A percentile compares a stretch with the other conserved stretches of the same genome.
These are phyloP conservation scores for Apteryx mantelli DNA, from an alignment of 2,113 vertebrate species.

Conservation along the genomic window DNA sequence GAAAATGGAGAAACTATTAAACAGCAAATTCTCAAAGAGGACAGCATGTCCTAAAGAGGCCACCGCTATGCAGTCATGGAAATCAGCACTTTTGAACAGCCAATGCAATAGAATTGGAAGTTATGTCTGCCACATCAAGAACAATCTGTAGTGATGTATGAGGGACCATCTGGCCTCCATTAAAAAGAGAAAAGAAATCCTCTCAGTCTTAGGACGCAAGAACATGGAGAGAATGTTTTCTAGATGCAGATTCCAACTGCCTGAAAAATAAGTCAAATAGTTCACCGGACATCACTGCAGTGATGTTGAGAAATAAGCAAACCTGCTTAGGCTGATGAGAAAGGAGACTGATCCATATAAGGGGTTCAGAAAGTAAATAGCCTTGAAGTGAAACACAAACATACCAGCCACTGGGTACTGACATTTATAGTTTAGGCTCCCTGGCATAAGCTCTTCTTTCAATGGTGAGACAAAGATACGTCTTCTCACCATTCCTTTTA, in stretches of 20 bases:
- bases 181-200: background rate
- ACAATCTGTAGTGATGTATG: background rate
- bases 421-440: background rate
- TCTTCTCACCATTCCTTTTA: background rate
- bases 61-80: background rate
- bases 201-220: background rate
- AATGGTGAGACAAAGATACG: background rate
- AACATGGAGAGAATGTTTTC: background rate
- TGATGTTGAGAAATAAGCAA: background rate
- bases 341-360: background rate
- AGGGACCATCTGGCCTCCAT: background rate
- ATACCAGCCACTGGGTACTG: background rate
- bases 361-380: background rate
- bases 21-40: background rate
- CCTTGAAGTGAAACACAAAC: background rate
- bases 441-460: background rate
- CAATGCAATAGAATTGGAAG: background rate
- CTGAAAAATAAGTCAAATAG: slow-evolving; percentile 7
- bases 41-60: background rate
- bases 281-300: background rate
- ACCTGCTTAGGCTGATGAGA: background rate
- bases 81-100: background rate
- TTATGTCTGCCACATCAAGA: background rate
- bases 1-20: background rate
- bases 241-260: no score